Conservation (phyloP, 2,888 invertebrate species). For the Physocephala rufipes region DNA sequence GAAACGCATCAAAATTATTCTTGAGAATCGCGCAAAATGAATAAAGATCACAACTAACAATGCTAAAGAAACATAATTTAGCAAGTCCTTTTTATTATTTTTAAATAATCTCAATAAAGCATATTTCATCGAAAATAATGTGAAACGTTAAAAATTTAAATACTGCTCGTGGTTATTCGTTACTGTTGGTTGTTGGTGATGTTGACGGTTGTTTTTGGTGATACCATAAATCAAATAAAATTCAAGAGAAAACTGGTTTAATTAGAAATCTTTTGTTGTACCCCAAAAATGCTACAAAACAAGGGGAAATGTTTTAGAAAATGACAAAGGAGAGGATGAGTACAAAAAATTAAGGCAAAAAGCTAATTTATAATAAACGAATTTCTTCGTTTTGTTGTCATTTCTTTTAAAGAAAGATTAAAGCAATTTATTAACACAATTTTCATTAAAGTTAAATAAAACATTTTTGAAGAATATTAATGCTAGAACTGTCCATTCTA, state of each 20-base stretch:
- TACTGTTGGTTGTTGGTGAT: neutral
- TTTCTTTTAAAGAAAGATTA: no score
- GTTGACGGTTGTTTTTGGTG: neutral
- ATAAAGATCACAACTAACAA: no score
- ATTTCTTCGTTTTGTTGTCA: no score
- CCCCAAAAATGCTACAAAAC: neutral
- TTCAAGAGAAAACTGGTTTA: slow-evolving; percentile 15
- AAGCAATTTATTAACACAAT: no score
- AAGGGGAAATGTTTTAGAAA: neutral
- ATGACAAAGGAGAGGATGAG: neutral
- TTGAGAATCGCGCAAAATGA: no score
- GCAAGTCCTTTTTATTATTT: no score
- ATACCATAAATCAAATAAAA: slow-evolving; percentile 6
- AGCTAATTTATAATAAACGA: neutral
- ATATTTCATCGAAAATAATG: slow-evolving; percentile 9
- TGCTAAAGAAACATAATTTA: no score
- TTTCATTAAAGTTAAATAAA: no score
- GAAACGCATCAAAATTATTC: no score
- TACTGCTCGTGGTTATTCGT: neutral
- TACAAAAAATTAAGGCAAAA: neutral
- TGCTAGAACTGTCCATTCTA: no score
- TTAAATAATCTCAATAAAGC: neutral
- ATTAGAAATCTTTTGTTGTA: slow-evolving; percentile 15
- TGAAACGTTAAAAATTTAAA: slow-evolving; percentile 15
- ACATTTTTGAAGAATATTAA: no score